Base-by-base conservation (phyloP, 2,888 invertebrate species). In the Carcina quercana region DNA sequence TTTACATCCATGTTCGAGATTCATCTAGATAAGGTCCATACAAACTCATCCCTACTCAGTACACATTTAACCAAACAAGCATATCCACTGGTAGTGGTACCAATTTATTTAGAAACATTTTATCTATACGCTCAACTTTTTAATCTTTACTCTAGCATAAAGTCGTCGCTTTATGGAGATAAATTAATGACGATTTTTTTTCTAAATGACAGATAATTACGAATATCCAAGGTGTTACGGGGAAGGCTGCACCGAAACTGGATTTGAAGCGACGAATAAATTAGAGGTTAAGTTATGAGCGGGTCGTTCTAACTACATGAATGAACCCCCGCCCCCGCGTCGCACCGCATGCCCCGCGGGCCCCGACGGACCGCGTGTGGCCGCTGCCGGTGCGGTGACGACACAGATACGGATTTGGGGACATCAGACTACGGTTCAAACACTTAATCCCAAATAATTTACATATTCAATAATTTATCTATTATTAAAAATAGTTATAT, bases 241-340 rank as follows among this genome's bases (percentile, higher is more conserved):
- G 54, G 59, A 61, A 59, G 58, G 56, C 60, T 66, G 58, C 55
- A 54, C 58, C 59, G 53, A 64, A 72, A 72, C 69, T 68, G 71
- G 72, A 69, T 68, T 61, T 47, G 55, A 54, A 56, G 63, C 59
- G 59, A 27, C 12, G 75, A 74, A 83, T 83, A 83, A 82, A 83
- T 83, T 82, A 80, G 64, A 66, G 73, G 82, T 72, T 78, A 83
- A 83, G 69, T 83, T 83, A 83, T 83, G 82, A 82, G 76, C 74
- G 74, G 78, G 52, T 67, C 66, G 67, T 66, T 79, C 82, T 80
- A 82, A 80, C 78, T 75, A 83, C 84, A 84, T 85, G 84, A 85
- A 85, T 85, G 84, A 83, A 76, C 71, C 72, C 59, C 43, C 64
- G 35, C 49, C 59, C 59, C 66, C 49, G 63, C 43, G 48, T 46